phyloP scores from a whole-genome alignment of 2,888 invertebrate species.

The Endotricha flammealis region DNA sequence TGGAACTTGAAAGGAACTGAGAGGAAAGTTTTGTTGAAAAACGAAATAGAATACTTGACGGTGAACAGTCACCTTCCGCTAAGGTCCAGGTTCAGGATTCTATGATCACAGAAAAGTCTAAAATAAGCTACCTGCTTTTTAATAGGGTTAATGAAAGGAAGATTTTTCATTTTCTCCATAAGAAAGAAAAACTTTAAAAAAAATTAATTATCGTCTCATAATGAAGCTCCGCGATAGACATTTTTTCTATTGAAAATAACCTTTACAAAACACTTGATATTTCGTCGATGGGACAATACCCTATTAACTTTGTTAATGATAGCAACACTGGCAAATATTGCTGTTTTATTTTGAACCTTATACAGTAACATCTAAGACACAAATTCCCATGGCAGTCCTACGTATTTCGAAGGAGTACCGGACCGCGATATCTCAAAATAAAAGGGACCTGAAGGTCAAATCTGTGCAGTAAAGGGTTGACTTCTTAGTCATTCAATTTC shows the following conservation, averaged over 20 bases:
- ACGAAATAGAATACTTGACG: too few species aligned
- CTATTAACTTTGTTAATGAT: constrained; percentile 6
- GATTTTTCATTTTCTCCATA: too few species aligned
- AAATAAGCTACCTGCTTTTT: too few species aligned
- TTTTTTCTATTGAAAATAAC: neutral
- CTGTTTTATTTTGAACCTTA: neutral
- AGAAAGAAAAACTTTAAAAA: too few species aligned
- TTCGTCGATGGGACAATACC: constrained; percentile 4
- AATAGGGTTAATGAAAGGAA: too few species aligned
- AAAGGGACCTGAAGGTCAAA: constrained; percentile 33
- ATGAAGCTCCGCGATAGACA: neutral
- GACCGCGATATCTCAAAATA: constrained; percentile 32
- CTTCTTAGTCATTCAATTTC: neutral
- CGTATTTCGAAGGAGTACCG: constrained; percentile 20
- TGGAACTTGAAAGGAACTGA: too few species aligned
- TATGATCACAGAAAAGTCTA: too few species aligned
- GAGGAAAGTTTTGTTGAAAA: too few species aligned
- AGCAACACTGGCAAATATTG: neutral
- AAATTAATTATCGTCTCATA: too few species aligned
- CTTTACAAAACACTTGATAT: constrained; percentile 3
- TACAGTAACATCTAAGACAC: constrained; percentile 5
- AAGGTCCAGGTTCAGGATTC: too few species aligned
- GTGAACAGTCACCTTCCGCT: too few species aligned
- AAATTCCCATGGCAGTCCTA: constrained; percentile 4
- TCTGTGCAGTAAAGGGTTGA: constrained; percentile 10